Base-by-base conservation (phyloP, 2,888 invertebrate species). In the Watsonalla cultraria region DNA sequence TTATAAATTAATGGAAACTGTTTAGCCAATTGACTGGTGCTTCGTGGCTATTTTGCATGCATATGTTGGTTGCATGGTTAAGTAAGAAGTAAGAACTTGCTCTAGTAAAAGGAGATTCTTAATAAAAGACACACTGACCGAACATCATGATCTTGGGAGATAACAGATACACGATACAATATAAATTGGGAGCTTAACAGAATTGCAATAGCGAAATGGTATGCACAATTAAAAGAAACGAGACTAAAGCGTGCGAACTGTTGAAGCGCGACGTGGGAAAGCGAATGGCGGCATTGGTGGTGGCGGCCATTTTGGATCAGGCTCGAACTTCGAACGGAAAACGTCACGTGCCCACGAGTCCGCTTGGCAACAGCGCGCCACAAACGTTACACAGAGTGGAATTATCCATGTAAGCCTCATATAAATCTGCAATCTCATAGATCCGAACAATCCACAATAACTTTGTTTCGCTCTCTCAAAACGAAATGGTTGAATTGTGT, bases 251-350 rank as follows among this genome's bases (percentile, higher is more conserved):
- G 78, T 80, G 80, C 81, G 68, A 76, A 80, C 77, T 78, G 76
- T 72, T 75, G 78, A 76, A 72, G 78, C 74, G 77, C 82, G 80
- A 89, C 88, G 87, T 90, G 89, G 89, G 89, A 90, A 90, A 89
- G 89, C 89, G 89, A 88, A 88, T 86, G 83, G 85, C 80, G 74
- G 76, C 61, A 56, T 56, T 62, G 68, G 66, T 62, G 74, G 72
- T 79, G 68, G 80, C 82, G 75, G 89, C 90, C 90, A 90, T 90
- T 80, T 89, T 90, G 86, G 72, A 78, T 74, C 74, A 71, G 76
- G 78, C 76, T 80, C 68, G 81, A 78, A 85, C 83, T 76, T 80
- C 68, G 81, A 78, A 85, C 83, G 76, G 76, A 84, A 83, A 83
- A 82, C 81, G 82, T 87, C 84, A 85, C 86, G 82, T 84, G 86